phyloP scores from a whole-genome alignment of 2,113 vertebrate species.

The Echinops telfairi region DNA sequence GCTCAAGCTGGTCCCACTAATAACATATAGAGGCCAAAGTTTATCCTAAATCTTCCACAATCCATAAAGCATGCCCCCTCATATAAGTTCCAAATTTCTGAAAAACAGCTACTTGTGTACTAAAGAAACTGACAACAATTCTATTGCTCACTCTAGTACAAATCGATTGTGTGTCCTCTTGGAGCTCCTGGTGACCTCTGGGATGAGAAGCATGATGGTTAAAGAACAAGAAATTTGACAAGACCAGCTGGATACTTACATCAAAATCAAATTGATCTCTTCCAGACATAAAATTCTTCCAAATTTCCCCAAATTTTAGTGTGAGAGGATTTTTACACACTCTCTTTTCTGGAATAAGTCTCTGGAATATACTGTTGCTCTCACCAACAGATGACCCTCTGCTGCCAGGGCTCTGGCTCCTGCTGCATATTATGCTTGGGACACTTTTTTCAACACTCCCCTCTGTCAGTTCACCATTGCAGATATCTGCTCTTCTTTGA shows the following conservation, averaged over 20 bases:
- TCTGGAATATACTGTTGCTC: not conserved
- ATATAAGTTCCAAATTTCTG: not conserved
- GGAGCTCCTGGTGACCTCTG: not conserved
- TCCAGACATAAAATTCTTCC: not conserved
- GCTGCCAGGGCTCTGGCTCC: not conserved
- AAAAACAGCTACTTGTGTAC: not conserved
- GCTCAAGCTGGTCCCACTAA: not conserved
- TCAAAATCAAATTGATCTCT: not conserved
- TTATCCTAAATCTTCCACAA: not conserved
- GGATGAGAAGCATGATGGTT: not conserved
- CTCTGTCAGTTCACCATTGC: not conserved
- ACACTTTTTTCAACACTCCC: not conserved
- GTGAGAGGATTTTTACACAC: not conserved
- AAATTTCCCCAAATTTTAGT: not conserved
- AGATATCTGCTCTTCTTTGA: not conserved
- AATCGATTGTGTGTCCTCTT: too few relatives aligned
- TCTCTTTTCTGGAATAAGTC: not conserved
- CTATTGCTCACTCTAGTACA: not conserved
- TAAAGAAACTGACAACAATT: not conserved
- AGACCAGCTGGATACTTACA: not conserved
- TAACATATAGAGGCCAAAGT: not conserved
- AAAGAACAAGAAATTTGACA: not conserved
- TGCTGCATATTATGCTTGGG: not conserved
- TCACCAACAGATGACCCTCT: not conserved
- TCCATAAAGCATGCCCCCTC: not conserved